A percentile compares a stretch with the other conserved stretches of the same genome.
phyloP scores from a whole-genome alignment of 2,888 invertebrate species.

The Drosophila mayaguana region DNA sequence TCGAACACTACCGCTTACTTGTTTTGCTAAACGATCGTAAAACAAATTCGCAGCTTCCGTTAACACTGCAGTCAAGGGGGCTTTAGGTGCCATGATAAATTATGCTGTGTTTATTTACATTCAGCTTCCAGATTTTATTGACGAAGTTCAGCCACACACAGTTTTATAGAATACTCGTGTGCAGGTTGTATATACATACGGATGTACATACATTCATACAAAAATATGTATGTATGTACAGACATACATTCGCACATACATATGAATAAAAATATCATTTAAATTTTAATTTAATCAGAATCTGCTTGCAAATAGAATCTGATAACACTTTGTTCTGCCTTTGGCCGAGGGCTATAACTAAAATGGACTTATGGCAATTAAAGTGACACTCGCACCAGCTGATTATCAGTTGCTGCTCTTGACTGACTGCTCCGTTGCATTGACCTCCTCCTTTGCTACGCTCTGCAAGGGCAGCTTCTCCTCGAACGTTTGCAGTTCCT shows the following conservation, averaged over 20 bases:
- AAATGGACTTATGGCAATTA: constrained; percentile 61
- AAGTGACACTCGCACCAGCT: constrained; percentile 32
- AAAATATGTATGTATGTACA: neutral
- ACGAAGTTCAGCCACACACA: constrained; percentile 4
- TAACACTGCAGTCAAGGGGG: neutral
- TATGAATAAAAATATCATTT: constrained; percentile 16
- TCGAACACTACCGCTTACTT: neutral
- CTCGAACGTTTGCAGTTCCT: constrained; percentile 74
- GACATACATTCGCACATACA: neutral
- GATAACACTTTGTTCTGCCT: constrained; percentile 34
- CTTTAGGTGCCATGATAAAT: constrained; percentile 16
- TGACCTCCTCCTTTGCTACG: constrained; percentile 2
- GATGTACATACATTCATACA: neutral
- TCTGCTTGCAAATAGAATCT: constrained; percentile 33
- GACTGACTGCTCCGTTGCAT: constrained; percentile 23
- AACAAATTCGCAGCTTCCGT: constrained; percentile 25
- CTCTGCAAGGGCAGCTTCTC: constrained; percentile 55
- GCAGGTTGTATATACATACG: neutral
- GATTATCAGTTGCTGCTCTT: constrained; percentile 42
- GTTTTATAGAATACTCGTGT: constrained; percentile 22
- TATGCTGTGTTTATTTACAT: constrained; percentile 23
- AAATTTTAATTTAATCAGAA: constrained; percentile 27
- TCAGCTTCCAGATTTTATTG: constrained; percentile 45
- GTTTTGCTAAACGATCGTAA: constrained; percentile 9
- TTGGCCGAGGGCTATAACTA: constrained; percentile 54